Evolutionary conservation across 2,113 vertebrate species (phyloP).

Genomic region (Empidonax alnorum): DNA sequence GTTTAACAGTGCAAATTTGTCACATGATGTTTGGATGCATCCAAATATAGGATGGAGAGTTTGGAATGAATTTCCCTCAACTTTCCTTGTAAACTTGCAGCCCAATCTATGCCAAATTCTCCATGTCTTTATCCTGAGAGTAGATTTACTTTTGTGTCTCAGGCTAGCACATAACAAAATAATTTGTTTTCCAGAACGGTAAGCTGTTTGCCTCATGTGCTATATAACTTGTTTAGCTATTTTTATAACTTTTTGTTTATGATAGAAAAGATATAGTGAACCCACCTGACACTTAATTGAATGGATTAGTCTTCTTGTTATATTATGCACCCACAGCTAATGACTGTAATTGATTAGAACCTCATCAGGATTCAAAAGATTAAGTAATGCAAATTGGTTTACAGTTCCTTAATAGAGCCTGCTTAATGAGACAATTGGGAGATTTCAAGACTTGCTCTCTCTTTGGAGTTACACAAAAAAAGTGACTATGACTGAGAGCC

Average conservation of each 20-base stretch:
- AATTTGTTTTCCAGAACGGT: neutral
- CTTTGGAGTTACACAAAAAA: slow-evolving; percentile 6
- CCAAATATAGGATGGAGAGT: neutral
- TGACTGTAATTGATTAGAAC: slow-evolving; percentile 71
- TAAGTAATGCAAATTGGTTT: slow-evolving; percentile 75
- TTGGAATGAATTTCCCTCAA: neutral
- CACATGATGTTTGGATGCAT: neutral
- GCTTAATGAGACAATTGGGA: slow-evolving; percentile 72
- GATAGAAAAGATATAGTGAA: neutral
- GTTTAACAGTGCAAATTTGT: neutral
- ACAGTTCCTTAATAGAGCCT: slow-evolving; percentile 63
- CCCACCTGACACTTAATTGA: neutral
- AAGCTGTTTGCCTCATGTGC: neutral
- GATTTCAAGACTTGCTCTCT: slow-evolving; percentile 66
- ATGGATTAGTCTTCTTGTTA: slow-evolving; percentile 37
- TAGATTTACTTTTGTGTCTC: neutral
- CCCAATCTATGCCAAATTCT: neutral
- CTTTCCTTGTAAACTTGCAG: neutral
- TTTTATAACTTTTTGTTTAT: neutral
- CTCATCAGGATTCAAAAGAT: slow-evolving; percentile 71
- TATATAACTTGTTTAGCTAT: neutral
- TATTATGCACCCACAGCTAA: slow-evolving; percentile 69
- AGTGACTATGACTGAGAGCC: neutral
- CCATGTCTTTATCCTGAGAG: neutral
- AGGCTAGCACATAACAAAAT: neutral